Base-by-base conservation (phyloP, 2,797 vertebrate species). In the Pipistrellus pygmaeus region DNA sequence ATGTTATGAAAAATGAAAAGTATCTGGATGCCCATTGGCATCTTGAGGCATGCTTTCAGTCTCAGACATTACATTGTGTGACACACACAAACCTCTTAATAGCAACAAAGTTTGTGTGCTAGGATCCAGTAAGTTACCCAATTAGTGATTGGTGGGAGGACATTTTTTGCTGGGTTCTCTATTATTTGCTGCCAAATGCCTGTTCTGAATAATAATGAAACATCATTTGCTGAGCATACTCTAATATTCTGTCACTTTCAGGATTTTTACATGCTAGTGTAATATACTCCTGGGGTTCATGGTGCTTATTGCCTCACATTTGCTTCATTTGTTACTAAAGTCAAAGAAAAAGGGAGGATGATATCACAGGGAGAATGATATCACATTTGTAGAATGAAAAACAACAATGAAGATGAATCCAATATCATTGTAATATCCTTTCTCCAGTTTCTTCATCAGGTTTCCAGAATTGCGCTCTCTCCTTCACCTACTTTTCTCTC, bases 31-130 rank as follows among this genome's bases (percentile, higher is more conserved):
- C 41, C 55, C 25, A 20, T 23, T 88, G 44, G 8, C n/a, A 30
- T 21, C 32, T 44, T 66, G 66, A 91, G 69, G 41, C 13, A 38
- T 57, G 75, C 7, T 80, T 51, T 60, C 9, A 71, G 60, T 72
- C n/a, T 60, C 48, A 8, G 48, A 27, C 11, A 32, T 44, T 93
- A 73, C 27, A 55, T n/a, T 32, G 38, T 17, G 15, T 87, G 53
- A 15, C 20, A 46, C 35, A 85, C 68, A 80, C 20, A 55, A 57
- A 73, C 20, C 11, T 66, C 72, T 97, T 94, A 95, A 76, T 51
- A 89, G 94, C 75, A 95, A 85, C 75, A 48, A 91, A 95, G 69
- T 27, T 60, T 94, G 71, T 60, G 76, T 73, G 30, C 12, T 96
- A 75, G 66, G n/a, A 62, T 32, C 66, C 32, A 91, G 51, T 88